Conservation (phyloP, 2,888 invertebrate genomes). For the Gibbula magus region DNA sequence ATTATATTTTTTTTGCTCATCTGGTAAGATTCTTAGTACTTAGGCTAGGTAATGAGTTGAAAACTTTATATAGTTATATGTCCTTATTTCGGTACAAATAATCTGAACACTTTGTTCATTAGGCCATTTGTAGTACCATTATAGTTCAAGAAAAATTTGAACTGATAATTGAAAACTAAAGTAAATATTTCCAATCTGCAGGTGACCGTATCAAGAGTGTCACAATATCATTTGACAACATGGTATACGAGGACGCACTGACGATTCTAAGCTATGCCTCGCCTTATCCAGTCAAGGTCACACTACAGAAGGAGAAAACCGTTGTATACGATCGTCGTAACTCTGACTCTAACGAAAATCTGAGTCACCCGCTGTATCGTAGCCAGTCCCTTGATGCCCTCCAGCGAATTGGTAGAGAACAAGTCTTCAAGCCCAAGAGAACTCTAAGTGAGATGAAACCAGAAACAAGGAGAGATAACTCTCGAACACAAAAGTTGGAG, state of each 20-base stretch:
- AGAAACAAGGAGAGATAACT: slow-evolving; percentile 33
- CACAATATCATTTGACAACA: slow-evolving; percentile 90
- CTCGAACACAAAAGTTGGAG: neutral
- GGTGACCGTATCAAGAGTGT: slow-evolving; percentile 92
- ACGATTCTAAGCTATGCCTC: slow-evolving; percentile 93
- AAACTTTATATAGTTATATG: too few relatives aligned
- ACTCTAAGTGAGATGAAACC: slow-evolving; percentile 58
- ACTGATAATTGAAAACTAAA: neutral
- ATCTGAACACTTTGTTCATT: too few relatives aligned
- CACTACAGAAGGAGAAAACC: slow-evolving; percentile 80
- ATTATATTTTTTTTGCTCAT: too few relatives aligned
- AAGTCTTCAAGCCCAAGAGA: slow-evolving; percentile 52
- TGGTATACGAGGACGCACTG: slow-evolving; percentile 92
- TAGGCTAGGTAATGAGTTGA: too few relatives aligned
- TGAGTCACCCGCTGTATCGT: slow-evolving; percentile 85
- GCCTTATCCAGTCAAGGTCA: slow-evolving; percentile 84
- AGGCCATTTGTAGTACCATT: neutral
- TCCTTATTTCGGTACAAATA: too few relatives aligned
- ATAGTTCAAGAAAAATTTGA: too few relatives aligned
- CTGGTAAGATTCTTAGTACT: too few relatives aligned
- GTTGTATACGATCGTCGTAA: slow-evolving; percentile 45
- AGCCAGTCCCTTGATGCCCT: slow-evolving; percentile 88
- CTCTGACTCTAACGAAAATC: slow-evolving; percentile 76
- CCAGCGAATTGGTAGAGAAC: slow-evolving; percentile 78
- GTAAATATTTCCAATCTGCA: slow-evolving; percentile 71